Percentiles rank a stretch among this genome's conserved stretches.
These are phyloP conservation scores for Napeogenes sylphis DNA, from an alignment of 2,888 invertebrate species.

Conservation along the genomic window DNA sequence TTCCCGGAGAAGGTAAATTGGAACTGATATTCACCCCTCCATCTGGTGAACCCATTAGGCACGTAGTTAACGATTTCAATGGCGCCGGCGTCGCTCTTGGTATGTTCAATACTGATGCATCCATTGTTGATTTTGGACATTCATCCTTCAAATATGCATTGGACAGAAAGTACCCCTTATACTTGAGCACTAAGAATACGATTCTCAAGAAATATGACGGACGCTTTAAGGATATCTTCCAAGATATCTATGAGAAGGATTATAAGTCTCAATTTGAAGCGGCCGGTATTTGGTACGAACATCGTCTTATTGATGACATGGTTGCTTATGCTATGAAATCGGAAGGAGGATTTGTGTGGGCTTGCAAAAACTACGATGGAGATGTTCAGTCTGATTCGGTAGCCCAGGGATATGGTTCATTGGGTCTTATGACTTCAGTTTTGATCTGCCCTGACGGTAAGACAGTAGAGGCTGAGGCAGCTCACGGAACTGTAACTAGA, in stretches of 20 bases:
- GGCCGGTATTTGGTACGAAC: slow-evolving; percentile 97
- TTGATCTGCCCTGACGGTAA: slow-evolving; percentile 98
- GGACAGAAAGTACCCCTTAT: slow-evolving; percentile 89
- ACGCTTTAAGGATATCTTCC: slow-evolving; percentile 97
- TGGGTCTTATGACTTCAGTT: slow-evolving; percentile 99
- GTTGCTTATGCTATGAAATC: slow-evolving; percentile 98
- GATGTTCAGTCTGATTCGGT: slow-evolving; percentile 99
- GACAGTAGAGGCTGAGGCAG: slow-evolving; percentile 98
- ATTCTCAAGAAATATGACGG: slow-evolving; percentile 98
- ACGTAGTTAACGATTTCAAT: slow-evolving; percentile 90
- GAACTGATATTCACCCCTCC: slow-evolving; percentile 88
- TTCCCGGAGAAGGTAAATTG: slow-evolving; percentile 92
- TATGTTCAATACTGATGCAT: slow-evolving; percentile 98
- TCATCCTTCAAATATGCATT: slow-evolving; percentile 95
- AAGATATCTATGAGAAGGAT: slow-evolving; percentile 93
- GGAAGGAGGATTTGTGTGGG: slow-evolving; percentile 99
- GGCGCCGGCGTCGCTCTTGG: slow-evolving; percentile 94
- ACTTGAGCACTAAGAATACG: slow-evolving; percentile 97
- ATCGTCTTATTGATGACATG: slow-evolving; percentile 99
- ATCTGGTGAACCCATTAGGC: slow-evolving; percentile 80
- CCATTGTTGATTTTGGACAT: slow-evolving; percentile 95
- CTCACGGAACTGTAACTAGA: slow-evolving; percentile 97
- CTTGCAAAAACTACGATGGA: slow-evolving; percentile 99
- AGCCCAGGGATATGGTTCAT: slow-evolving; percentile 96
- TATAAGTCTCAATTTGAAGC: slow-evolving; percentile 92